Conservation (phyloP, 2,113 vertebrate species). For the Australoheros scitulus region DNA sequence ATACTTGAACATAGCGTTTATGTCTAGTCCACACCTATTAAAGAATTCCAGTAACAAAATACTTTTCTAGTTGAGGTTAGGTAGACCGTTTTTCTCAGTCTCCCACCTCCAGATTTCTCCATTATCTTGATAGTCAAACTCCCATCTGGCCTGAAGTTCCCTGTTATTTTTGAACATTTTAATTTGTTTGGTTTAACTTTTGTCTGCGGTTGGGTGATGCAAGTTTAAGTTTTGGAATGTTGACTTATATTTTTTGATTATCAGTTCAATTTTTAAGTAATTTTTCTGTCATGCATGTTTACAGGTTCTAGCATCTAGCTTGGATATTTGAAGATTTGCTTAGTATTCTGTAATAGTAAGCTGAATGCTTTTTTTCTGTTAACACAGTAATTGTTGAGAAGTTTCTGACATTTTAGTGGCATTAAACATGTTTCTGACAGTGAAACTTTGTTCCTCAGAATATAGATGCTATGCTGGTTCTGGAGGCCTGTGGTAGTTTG, state of each 20-base stretch:
- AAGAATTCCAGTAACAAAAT: too few relatives aligned
- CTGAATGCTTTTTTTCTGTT: too few relatives aligned
- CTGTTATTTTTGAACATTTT: too few relatives aligned
- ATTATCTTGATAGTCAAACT: too few relatives aligned
- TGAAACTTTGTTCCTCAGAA: conserved; percentile 73
- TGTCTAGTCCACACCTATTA: too few relatives aligned
- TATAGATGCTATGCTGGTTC: conserved; percentile 88
- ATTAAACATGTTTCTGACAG: background rate
- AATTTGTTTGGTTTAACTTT: too few relatives aligned
- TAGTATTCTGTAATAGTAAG: background rate
- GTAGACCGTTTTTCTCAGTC: too few relatives aligned
- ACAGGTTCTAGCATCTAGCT: background rate
- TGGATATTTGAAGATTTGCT: background rate
- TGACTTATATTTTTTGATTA: background rate
- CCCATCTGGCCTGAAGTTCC: too few relatives aligned
- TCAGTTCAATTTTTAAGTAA: background rate
- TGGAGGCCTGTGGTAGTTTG: conserved; percentile 91
- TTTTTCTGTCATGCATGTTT: background rate
- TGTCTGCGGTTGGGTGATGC: too few relatives aligned
- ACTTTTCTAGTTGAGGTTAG: too few relatives aligned
- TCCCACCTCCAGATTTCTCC: too few relatives aligned
- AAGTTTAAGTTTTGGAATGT: background rate
- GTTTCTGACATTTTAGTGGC: background rate
- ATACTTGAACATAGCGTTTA: too few relatives aligned
- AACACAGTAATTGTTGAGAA: background rate